Evolutionary conservation across 1,140 invertebrate genomes (phyloP).

Genomic region (Armadillidium nasatum): DNA sequence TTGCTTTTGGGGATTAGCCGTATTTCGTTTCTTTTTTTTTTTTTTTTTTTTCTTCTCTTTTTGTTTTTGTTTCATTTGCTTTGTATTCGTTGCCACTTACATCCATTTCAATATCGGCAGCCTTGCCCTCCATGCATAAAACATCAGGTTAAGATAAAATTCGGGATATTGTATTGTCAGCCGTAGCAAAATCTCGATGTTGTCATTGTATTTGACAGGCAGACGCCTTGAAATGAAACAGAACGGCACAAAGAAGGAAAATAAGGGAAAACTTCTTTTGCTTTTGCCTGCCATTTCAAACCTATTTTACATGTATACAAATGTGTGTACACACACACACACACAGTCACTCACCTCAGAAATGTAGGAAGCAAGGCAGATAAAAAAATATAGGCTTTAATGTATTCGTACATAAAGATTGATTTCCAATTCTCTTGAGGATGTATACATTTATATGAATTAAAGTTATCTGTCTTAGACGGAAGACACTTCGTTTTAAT

Average conservation of each 20-base stretch:
- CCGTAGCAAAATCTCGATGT: neutral
- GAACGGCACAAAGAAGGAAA: neutral
- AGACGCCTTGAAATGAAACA: constrained; percentile 7
- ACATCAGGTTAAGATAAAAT: constrained; percentile 3
- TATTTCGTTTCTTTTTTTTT: neutral
- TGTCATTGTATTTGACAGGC: neutral
- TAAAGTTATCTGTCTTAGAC: constrained; percentile 13
- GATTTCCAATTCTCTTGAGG: neutral
- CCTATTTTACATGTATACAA: no score
- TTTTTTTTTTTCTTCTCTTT: neutral
- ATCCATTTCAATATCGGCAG: neutral
- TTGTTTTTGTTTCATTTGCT: no score
- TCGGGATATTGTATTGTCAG: constrained; percentile 9
- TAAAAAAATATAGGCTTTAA: neutral
- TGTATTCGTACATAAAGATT: neutral
- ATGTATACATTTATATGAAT: neutral
- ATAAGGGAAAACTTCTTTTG: no score
- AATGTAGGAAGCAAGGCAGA: no score
- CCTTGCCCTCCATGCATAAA: constrained; percentile 2
- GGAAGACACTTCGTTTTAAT: no score
- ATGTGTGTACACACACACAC: no score
- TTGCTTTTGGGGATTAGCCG: neutral
- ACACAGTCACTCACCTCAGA: no score
- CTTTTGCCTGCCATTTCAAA: no score
- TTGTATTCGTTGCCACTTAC: no score